Base-by-base conservation (phyloP, 2,888 invertebrate species). In the Harpalus rufipes region DNA sequence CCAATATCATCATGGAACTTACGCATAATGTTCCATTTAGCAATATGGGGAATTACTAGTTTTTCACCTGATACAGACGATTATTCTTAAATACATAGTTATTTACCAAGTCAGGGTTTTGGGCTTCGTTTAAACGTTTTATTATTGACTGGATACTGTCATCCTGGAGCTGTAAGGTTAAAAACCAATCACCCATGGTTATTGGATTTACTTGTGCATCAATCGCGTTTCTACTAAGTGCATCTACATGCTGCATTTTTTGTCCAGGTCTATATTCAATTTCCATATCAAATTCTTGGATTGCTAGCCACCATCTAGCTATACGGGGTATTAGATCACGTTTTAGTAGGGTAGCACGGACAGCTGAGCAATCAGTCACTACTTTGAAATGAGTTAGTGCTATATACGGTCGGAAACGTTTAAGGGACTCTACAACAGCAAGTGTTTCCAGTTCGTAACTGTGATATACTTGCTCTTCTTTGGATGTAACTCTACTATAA, bases 361-460 rank as follows among this genome's bases (percentile, higher is more conserved):
- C 81, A 10, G 32, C 59, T 21, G 74, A 61, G 86, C 88, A 88
- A 61, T 89, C 89, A 3, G 88, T 89, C 0, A 89, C 80, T 32
- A 89, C 84, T 82, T 87, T 88, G 79, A 90, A 90, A 4, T 74
- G 18, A 4, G 87, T 86, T 0, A 88, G 89, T 5, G 89, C 85
- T 0, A 90, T 65, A 81, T 90, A 90, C 0, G 87, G 87, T 12
- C 89, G 86, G 84, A 90, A 90, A 81, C 89, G 88, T 14, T 87
- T 85, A 1, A 90, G 56, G 8, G 88, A 87, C 76, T 87, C 88
- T 0, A 90, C 88, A 0, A 91, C 88, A 0, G 90, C 90, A 16
- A 59, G 14, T 59, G 16, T 59, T 59, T 59, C 39, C 18, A 25
- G 14, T 32, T 68, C 18, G 32, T 51, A 59, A 59, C 39, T 68